Evolutionary conservation across 2,113 vertebrate species (phyloP).

Genomic region (Rattus rattus): DNA sequence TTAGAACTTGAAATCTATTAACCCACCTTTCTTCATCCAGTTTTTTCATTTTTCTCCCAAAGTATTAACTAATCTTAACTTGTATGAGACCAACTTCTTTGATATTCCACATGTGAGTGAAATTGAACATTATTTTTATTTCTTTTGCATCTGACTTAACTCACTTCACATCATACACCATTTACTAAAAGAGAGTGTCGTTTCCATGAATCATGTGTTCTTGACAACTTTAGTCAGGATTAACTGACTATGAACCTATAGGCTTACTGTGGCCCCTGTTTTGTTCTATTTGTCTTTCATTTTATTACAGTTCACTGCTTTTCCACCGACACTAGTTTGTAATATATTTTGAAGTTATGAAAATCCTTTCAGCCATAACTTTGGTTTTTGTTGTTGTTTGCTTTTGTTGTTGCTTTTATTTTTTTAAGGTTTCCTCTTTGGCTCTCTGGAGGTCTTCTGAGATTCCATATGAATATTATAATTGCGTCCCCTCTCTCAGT

Average conservation of each 20-base stretch:
- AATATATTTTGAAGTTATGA: background rate
- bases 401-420: too few relatives aligned
- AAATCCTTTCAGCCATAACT: background rate
- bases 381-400: background rate
- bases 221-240: background rate
- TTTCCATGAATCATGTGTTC: background rate
- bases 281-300: background rate
- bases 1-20: background rate
- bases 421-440: background rate
- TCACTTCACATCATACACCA: background rate
- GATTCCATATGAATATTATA: background rate
- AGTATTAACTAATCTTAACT: background rate
- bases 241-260: background rate
- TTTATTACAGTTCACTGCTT: background rate
- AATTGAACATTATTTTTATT: background rate
- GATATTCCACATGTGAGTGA: background rate
- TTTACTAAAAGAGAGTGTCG: background rate
- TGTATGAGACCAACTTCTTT: background rate
- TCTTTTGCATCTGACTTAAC: background rate
- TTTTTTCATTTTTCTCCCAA: background rate
- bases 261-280: background rate
- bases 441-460: background rate
- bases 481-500: background rate
- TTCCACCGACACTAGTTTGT: background rate
- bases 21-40: background rate